Evolutionary conservation across 2,113 vertebrate species (phyloP).

Genomic region (Eptesicus fuscus): DNA sequence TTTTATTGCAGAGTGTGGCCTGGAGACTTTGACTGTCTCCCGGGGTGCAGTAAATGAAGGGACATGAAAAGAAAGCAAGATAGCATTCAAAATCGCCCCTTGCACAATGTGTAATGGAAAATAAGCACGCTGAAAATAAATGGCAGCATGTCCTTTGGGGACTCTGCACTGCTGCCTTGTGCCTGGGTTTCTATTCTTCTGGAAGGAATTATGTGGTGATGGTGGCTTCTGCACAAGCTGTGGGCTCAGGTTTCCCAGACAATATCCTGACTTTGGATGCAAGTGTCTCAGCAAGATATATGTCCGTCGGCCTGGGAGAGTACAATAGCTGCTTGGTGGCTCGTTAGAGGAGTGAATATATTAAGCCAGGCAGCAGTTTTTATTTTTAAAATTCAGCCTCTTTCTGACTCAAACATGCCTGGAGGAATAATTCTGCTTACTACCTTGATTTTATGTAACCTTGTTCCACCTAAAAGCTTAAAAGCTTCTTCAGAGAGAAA

Average conservation of each 20-base stretch:
- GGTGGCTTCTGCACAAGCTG: conserved; percentile 21
- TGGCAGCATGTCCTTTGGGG: not conserved
- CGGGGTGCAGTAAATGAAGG: conserved; percentile 15
- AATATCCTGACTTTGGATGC: conserved; percentile 63
- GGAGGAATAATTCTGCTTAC: conserved; percentile 18
- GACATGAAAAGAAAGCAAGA: conserved; percentile 52
- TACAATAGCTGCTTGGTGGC: not conserved
- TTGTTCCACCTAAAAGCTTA: not conserved
- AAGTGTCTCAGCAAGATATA: conserved; percentile 50
- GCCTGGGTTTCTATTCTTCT: conserved; percentile 59
- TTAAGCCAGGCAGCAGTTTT: conserved; percentile 57
- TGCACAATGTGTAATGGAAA: conserved; percentile 37
- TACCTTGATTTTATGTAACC: not conserved
- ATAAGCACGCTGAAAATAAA: conserved; percentile 47
- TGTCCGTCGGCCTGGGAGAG: not conserved
- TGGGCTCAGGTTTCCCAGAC: conserved; percentile 66
- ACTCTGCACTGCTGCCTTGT: not conserved
- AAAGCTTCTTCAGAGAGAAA: conserved; percentile 12
- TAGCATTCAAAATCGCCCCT: conserved; percentile 24
- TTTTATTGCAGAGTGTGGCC: conserved; percentile 59
- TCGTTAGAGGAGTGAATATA: conserved; percentile 42
- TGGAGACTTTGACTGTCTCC: conserved; percentile 43
- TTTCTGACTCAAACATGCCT: conserved; percentile 38
- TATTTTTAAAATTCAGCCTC: conserved; percentile 49
- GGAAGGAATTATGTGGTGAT: conserved; percentile 56